Evolutionary conservation across 2,113 vertebrate species (phyloP), one percentile per base, ranked within the genome.

Genomic region (Hirundichthys speculiger): DNA sequence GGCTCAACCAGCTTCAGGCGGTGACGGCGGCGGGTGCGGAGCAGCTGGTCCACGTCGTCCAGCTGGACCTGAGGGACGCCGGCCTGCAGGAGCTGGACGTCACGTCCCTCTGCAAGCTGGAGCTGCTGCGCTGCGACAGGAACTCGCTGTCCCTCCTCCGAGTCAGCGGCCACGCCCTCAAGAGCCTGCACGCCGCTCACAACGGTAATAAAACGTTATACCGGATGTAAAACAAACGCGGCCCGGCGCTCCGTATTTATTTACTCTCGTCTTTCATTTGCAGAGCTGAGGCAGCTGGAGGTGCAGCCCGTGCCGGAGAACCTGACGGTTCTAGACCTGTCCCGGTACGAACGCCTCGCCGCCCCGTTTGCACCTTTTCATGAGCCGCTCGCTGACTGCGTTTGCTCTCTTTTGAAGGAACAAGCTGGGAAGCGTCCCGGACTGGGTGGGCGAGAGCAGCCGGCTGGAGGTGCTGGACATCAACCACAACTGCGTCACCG

Each of bases 121-220:
- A 99, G 84, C 91, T 98, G 63, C 88, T 99, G 8, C 96, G 96
- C 94, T 99, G 97, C 84, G 96, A 99, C 84, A 90, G 97, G 75
- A 99, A 99, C 85, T 75, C 89, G 0, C 89, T 99, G 68, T 86
- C 90, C 3, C 86, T 88, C 3, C 88, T 99, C 46, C 92, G 91
- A 81, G 86, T 96, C 73, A 90, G 93, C 2, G 97, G 97, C 46
- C 92, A 88, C 52, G 86, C 92, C 53, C 94, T 99, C 24, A 98
- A 97, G 77, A 92, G 93, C 0, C 92, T 99, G 5, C 93, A 97
- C 0, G 95, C 95, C 5, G 91, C 95, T 41, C 92, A 89, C n/a
- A 99, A 99, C n/a, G 95, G 98, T 98, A 89, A 59, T 54, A 8
- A 3, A 16, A 1, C 24, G 15, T 52, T 42, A 5, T n/a, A n/a